Evolutionary conservation across 2,797 vertebrate species (phyloP).

Genomic region (Poeciliopsis presidionis): DNA sequence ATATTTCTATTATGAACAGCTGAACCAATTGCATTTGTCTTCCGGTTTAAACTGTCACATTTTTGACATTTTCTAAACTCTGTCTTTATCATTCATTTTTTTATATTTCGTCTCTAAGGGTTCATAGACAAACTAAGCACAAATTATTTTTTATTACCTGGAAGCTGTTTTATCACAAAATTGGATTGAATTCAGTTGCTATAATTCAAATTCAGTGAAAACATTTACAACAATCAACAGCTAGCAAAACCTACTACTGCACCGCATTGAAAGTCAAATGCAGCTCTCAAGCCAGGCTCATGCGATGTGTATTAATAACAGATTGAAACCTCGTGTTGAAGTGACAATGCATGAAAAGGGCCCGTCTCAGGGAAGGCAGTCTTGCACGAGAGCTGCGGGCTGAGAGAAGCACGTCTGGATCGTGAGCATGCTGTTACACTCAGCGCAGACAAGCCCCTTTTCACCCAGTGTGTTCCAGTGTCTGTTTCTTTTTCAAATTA

Average conservation of each 20-base stretch:
- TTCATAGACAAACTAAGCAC: constrained; percentile 3
- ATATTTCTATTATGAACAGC: not conserved
- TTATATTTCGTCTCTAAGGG: not conserved
- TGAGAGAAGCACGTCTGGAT: constrained; percentile 43
- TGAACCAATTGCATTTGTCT: not conserved
- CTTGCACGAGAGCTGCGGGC: constrained; percentile 48
- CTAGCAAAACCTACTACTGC: constrained; percentile 5
- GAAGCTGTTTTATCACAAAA: constrained; percentile 11
- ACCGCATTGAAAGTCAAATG: constrained; percentile 14
- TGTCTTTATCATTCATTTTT: not conserved
- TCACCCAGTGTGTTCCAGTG: constrained; percentile 66
- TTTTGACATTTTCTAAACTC: not conserved
- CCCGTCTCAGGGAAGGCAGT: constrained; percentile 28
- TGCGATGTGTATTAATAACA: constrained; percentile 27
- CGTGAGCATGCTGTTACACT: constrained; percentile 70
- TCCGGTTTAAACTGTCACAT: not conserved
- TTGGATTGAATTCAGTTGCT: not conserved
- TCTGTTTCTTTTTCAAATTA: constrained; percentile 80
- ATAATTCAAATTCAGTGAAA: constrained; percentile 16
- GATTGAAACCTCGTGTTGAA: constrained; percentile 42
- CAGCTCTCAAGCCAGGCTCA: constrained; percentile 16
- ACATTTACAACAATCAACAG: constrained; percentile 8
- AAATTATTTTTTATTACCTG: not conserved
- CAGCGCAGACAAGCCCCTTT: constrained; percentile 62
- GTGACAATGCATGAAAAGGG: constrained; percentile 44